Conservation (phyloP, 1,140 invertebrate genomes). For the Steinernema feltiae region DNA sequence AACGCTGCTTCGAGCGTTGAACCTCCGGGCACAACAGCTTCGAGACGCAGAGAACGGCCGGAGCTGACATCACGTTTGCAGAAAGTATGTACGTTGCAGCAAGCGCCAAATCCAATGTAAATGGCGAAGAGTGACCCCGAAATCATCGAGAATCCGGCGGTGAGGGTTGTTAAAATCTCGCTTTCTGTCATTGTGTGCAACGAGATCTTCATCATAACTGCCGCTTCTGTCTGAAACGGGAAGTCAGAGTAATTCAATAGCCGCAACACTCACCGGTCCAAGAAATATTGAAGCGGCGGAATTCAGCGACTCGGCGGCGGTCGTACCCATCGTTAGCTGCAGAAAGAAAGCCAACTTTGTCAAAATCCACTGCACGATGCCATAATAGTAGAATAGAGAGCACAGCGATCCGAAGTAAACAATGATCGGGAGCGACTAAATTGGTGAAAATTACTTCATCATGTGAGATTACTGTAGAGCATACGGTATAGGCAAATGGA, state of each 20-base stretch:
- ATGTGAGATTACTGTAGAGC: constrained; percentile 29
- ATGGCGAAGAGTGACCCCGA: constrained; percentile 84
- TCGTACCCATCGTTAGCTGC: constrained; percentile 71
- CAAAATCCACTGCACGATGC: constrained; percentile 72
- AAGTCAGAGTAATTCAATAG: constrained; percentile 30
- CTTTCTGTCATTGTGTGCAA: constrained; percentile 73
- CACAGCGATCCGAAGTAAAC: constrained; percentile 83
- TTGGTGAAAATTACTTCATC: too few species aligned
- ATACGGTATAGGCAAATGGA: constrained; percentile 65
- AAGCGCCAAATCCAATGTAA: constrained; percentile 54
- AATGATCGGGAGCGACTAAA: constrained; percentile 64
- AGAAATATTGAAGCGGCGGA: constrained; percentile 81
- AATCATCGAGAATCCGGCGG: constrained; percentile 84
- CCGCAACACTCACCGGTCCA: constrained; percentile 68
- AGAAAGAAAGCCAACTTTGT: constrained; percentile 68
- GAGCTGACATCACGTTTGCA: constrained; percentile 88
- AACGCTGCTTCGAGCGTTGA: constrained; percentile 60
- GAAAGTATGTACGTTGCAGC: constrained; percentile 65
- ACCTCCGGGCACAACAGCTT: constrained; percentile 88
- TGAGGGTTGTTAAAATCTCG: constrained; percentile 83
- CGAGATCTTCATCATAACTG: constrained; percentile 76
- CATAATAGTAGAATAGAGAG: constrained; percentile 78
- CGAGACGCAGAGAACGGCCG: constrained; percentile 76
- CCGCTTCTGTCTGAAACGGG: constrained; percentile 73
- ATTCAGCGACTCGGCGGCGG: constrained; percentile 80